Evolutionary conservation across 2,888 invertebrate species (phyloP), one percentile per base, ranked within the genome.

Genomic region (Pollenia amentaria): DNA sequence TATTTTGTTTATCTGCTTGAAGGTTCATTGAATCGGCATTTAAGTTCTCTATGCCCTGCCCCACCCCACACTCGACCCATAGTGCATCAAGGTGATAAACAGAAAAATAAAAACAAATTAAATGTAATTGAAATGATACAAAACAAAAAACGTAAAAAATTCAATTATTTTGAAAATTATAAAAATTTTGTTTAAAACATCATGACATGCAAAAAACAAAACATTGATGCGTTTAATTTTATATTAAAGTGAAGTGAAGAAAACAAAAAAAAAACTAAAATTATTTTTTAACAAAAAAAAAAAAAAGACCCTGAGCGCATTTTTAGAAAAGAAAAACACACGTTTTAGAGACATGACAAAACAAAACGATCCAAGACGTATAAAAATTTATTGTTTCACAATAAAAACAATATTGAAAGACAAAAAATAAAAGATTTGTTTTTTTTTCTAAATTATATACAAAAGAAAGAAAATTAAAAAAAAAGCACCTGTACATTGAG

Each of bases 21-120:
- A 75, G 84, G 80, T 78, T 80, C 86, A 76, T 82, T 87, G 79
- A 60, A 78, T 78, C 60, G 65, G 29, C 51, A 88, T 78, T 73
- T 57, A 60, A 51, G 16, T 70, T 51, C 40, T 51, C 8, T 44
- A 7, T n/a, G 12, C 16, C 29, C 29, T 10, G 4, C 0, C 69
- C 11, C 62, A 11, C 6, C 11, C 18, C 1, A 1, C n/a, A 18
- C 40, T 51, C 38, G 7, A 21, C 44, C 8, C 16, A 14, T 70
- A 55, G 8, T 64, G 44, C 78, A 60, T 84, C 78, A 84, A 84
- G 84, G 84, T 84, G 84, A 84, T 84, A 60, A 84, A 84, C 77
- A 77, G 40, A 65, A 67, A 69, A 75, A 40, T 60, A 44, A 7
- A 60, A 76, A 76, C 40, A 78, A 84, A 73, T 73, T 55, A 53